Conservation (phyloP, 2,888 invertebrate species). For the Napeogenes inachia region DNA sequence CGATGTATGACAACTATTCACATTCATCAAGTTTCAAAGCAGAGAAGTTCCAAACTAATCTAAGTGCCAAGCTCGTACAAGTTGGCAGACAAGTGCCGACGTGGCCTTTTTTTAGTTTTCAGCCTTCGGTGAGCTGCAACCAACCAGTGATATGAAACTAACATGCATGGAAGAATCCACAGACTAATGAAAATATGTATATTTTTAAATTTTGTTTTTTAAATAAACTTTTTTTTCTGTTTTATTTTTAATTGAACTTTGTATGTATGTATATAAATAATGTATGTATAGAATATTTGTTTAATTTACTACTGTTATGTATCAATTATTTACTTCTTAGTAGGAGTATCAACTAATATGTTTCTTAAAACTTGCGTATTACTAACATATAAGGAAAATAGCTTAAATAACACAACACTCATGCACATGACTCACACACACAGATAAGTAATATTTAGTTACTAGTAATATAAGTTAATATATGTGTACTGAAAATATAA, state of each 20-base stretch:
- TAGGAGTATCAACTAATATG: no score
- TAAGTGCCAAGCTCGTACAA: constrained; percentile 64
- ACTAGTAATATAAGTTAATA: no score
- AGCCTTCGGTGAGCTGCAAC: constrained; percentile 51
- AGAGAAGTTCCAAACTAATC: constrained; percentile 66
- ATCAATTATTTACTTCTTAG: no score
- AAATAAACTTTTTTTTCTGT: no score
- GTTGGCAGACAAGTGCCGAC: constrained; percentile 70
- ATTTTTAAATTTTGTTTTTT: no score
- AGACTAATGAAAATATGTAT: constrained; percentile 3
- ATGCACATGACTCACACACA: background rate
- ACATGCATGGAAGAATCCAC: constrained; percentile 58
- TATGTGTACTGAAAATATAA: no score
- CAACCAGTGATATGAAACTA: constrained; percentile 69
- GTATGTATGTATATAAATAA: no score
- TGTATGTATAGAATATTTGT: no score
- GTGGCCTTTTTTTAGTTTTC: constrained; percentile 60
- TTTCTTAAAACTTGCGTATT: no score
- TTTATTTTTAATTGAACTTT: no score
- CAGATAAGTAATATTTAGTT: no score
- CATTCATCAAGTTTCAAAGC: constrained; percentile 27
- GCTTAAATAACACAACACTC: background rate
- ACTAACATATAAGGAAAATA: background rate
- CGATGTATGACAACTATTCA: constrained; percentile 20
- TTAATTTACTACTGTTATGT: no score